A percentile compares a stretch with the other conserved stretches of the same genome.
These are phyloP conservation scores for Apoda limacodes DNA, from an alignment of 2,888 invertebrate genomes.

Conservation along the genomic window DNA sequence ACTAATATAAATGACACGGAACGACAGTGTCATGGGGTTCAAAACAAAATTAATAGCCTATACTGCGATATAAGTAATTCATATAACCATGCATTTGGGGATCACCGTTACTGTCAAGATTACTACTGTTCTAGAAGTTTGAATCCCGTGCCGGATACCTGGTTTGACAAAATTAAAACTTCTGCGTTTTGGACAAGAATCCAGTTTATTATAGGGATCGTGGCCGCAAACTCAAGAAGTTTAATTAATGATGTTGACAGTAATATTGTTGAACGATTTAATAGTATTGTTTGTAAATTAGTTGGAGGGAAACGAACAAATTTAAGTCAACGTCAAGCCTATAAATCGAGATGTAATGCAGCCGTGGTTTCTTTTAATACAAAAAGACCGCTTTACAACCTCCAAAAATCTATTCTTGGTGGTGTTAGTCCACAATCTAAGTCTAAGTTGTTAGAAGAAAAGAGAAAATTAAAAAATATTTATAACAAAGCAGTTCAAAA, in stretches of 20 bases:
- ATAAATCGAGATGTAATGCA: conserved; percentile 5
- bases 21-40: not conserved
- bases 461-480: not conserved
- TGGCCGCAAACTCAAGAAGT: conserved; percentile 10
- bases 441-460: conserved; percentile 5
- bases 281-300: too few relatives aligned
- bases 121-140: too few relatives aligned
- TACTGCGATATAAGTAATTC: too few relatives aligned
- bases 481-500: conserved; percentile 1
- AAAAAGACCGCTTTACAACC: not conserved
- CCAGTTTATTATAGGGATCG: too few relatives aligned
- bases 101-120: too few relatives aligned
- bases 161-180: too few relatives aligned
- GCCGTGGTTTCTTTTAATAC: conserved; percentile 6
- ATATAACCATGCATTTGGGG: too few relatives aligned
- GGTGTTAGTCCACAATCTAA: too few relatives aligned
- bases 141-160: too few relatives aligned
- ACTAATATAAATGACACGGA: not conserved
- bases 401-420: conserved; percentile 6
- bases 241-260: conserved; percentile 12
- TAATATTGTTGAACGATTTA: conserved; percentile 11
- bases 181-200: too few relatives aligned
- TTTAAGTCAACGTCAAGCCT: conserved; percentile 9
- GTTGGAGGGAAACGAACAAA: too few relatives aligned
- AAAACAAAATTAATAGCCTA: conserved; percentile 1